phyloP scores from a whole-genome alignment of 2,113 vertebrate genomes.

The Nipponia nippon region DNA sequence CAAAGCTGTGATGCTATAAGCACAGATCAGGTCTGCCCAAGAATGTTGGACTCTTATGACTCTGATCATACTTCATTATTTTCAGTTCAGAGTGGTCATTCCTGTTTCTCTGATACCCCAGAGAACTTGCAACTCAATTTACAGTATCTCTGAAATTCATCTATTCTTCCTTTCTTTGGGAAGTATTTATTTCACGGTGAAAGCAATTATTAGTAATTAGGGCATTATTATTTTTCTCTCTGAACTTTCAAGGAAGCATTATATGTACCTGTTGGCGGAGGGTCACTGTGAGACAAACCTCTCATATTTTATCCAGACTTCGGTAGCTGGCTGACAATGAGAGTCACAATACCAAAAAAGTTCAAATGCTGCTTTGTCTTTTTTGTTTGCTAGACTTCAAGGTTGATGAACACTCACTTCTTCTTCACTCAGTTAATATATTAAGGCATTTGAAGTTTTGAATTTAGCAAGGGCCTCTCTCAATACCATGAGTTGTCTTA shows the following conservation, averaged over 20 bases:
- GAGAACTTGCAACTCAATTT: neutral
- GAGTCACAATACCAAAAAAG: neutral
- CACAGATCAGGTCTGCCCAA: neutral
- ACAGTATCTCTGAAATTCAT: neutral
- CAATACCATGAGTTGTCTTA: neutral
- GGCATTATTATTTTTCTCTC: neutral
- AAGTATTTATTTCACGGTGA: neutral
- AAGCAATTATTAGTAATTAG: neutral
- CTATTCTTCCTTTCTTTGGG: neutral
- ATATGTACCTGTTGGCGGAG: neutral
- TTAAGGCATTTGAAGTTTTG: neutral
- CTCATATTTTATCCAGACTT: neutral
- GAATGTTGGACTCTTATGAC: neutral
- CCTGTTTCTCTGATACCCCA: neutral
- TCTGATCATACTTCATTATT: neutral
- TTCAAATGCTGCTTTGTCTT: neutral
- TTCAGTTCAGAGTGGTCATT: neutral
- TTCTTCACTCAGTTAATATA: neutral
- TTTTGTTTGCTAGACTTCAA: neutral
- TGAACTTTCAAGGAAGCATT: neutral
- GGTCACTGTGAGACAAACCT: neutral
- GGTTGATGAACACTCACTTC: neutral
- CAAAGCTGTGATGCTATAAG: neutral
- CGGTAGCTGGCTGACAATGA: neutral
- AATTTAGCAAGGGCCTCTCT: neutral